Conservation (phyloP, 2,797 vertebrate species). For the Xiphorhynchus erythropygius region DNA sequence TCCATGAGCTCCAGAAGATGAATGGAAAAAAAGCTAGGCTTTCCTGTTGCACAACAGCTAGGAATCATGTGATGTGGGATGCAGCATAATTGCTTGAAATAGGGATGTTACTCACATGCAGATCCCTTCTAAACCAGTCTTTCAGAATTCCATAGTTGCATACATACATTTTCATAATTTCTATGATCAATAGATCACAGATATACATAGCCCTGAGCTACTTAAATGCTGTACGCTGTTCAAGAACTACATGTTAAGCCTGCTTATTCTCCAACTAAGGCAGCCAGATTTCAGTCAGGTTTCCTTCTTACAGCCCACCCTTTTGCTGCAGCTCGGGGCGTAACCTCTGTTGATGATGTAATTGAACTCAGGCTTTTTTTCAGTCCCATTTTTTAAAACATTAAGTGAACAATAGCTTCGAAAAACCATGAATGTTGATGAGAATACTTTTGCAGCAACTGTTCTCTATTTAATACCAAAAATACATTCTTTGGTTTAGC, state of each 20-base stretch:
- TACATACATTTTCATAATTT: neutral
- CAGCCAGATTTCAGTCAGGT: neutral
- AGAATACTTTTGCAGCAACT: neutral
- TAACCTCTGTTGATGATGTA: neutral
- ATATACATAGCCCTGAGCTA: neutral
- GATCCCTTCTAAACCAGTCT: neutral
- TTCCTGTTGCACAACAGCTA: constrained; percentile 18
- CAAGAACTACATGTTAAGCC: neutral
- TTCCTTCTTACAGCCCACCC: neutral
- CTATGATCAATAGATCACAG: neutral
- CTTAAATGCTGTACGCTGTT: neutral
- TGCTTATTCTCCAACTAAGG: neutral
- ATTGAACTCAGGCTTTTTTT: neutral
- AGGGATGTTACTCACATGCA: neutral
- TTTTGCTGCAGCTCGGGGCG: neutral
- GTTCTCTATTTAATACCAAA: neutral
- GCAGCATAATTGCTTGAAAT: neutral
- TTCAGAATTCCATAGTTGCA: neutral
- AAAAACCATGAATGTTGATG: neutral
- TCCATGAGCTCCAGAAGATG: neutral
- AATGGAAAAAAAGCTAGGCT: neutral
- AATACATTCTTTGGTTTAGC: neutral
- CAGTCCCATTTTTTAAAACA: neutral
- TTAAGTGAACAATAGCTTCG: neutral
- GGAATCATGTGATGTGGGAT: neutral